Conservation (phyloP, 37 sponge, comb jelly and placozoan genomes). For the Geodia barretti region DNA sequence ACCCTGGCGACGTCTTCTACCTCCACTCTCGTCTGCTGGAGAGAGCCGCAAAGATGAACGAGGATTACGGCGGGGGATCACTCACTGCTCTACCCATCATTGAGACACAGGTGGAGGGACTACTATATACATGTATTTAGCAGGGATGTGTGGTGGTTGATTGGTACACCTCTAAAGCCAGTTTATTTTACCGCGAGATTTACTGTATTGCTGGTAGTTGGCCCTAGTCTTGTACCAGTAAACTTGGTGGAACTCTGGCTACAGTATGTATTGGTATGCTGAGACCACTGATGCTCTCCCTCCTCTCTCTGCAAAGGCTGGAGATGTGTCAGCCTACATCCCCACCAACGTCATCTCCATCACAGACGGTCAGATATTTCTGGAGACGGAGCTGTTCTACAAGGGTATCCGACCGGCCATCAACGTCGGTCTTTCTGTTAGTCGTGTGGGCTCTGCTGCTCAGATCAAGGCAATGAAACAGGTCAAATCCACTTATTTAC, state of each 20-base stretch:
- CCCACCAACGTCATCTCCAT: constrained; percentile 99
- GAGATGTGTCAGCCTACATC: constrained; percentile 99
- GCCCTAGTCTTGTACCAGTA: too few species aligned
- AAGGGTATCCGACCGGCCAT: constrained; percentile 99
- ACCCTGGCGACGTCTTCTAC: constrained; percentile 99
- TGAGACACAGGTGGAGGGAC: constrained; percentile 93
- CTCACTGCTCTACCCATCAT: constrained; percentile 98
- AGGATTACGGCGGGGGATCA: constrained; percentile 97
- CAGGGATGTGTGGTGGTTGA: too few species aligned
- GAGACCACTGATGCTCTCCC: background rate
- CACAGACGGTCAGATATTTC: constrained; percentile 99
- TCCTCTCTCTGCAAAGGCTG: constrained; percentile 62
- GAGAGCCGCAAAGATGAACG: constrained; percentile 99
- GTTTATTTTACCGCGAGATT: too few species aligned
- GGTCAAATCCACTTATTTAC: constrained; percentile 64
- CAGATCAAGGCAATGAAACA: constrained; percentile 99
- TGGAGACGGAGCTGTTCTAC: constrained; percentile 98
- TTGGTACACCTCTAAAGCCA: too few species aligned
- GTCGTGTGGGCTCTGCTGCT: constrained; percentile 98
- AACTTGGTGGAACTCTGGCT: too few species aligned
- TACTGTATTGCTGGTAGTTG: too few species aligned
- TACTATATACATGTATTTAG: too few species aligned
- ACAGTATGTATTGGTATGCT: background rate
- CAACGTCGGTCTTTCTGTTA: constrained; percentile 99
- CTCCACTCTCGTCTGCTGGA: constrained; percentile 98